These are phyloP conservation scores for Trachymyrmex cornetzi DNA, from an alignment of 1,140 invertebrate genomes.

Conservation along the genomic window DNA sequence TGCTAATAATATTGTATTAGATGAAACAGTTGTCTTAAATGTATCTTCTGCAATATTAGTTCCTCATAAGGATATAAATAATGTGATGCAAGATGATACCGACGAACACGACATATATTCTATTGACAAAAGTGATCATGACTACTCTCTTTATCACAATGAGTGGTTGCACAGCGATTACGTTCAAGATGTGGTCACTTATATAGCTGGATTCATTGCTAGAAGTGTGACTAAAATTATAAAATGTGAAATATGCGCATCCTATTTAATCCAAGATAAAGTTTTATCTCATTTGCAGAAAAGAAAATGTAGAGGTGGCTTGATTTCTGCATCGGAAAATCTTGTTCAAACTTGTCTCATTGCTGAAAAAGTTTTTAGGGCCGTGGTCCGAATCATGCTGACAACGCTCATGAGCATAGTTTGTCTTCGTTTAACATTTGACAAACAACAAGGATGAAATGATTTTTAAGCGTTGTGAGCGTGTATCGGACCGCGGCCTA, in stretches of 20 bases:
- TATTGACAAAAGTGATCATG: background rate
- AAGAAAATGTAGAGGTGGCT: conserved; percentile 20
- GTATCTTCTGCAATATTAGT: background rate
- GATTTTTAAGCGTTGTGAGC: too few species aligned
- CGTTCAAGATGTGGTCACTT: background rate
- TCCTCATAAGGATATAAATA: background rate
- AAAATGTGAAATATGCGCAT: conserved; percentile 16
- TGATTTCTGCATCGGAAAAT: conserved; percentile 9
- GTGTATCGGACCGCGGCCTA: too few species aligned
- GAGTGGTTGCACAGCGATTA: conserved; percentile 2
- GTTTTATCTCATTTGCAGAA: conserved; percentile 19
- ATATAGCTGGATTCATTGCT: conserved; percentile 14
- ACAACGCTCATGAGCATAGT: too few species aligned
- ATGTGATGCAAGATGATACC: conserved; percentile 1
- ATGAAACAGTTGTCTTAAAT: conserved; percentile 25
- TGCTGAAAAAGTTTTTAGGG: conserved; percentile 12
- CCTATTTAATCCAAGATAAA: background rate
- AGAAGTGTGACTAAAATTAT: background rate
- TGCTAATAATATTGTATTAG: conserved; percentile 18
- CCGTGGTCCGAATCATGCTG: too few species aligned
- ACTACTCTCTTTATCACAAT: conserved; percentile 14
- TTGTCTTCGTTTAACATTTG: too few species aligned
- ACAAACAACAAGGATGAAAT: too few species aligned
- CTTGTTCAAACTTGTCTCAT: conserved; percentile 7
- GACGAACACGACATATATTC: background rate